Evolutionary conservation across 2,797 vertebrate species (phyloP).

Genomic region (Chromobotia macracanthus): DNA sequence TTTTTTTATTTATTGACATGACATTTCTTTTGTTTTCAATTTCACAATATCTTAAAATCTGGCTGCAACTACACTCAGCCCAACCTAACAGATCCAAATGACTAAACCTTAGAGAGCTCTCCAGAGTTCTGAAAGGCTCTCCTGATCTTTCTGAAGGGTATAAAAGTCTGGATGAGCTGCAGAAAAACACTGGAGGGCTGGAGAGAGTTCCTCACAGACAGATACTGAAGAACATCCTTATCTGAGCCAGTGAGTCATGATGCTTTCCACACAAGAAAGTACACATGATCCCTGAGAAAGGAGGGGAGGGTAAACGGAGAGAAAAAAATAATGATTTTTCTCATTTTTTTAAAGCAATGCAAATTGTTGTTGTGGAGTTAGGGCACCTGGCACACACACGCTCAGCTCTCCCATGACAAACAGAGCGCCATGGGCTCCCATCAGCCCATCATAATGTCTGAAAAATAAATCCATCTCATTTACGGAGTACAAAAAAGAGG

Average conservation of each 20-base stretch:
- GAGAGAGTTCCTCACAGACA: constrained; percentile 25
- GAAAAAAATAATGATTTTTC: constrained; percentile 29
- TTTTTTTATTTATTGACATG: too few species aligned
- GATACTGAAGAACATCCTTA: constrained; percentile 45
- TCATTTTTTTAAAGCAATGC: constrained; percentile 48
- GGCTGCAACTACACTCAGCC: neutral
- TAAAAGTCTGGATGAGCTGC: constrained; percentile 5
- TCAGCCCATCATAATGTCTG: constrained; percentile 50
- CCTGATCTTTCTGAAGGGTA: constrained; percentile 29
- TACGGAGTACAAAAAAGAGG: constrained; percentile 50
- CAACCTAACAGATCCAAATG: neutral
- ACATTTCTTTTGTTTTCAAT: neutral
- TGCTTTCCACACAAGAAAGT: constrained; percentile 21
- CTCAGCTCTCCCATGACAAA: constrained; percentile 43
- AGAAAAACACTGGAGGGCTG: constrained; percentile 37
- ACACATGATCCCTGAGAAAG: constrained; percentile 34
- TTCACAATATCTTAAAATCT: neutral
- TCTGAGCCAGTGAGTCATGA: constrained; percentile 17
- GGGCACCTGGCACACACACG: constrained; percentile 10
- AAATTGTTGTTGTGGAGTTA: constrained; percentile 52
- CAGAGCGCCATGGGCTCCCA: constrained; percentile 39
- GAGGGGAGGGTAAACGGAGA: constrained; percentile 11
- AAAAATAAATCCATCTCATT: constrained; percentile 52
- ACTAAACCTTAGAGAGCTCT: neutral
- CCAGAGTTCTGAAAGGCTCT: neutral